A percentile compares a stretch with the other conserved stretches of the same genome.
Conservation (phyloP, 2,113 vertebrate species). For the Puffinus mauretanicus region DNA sequence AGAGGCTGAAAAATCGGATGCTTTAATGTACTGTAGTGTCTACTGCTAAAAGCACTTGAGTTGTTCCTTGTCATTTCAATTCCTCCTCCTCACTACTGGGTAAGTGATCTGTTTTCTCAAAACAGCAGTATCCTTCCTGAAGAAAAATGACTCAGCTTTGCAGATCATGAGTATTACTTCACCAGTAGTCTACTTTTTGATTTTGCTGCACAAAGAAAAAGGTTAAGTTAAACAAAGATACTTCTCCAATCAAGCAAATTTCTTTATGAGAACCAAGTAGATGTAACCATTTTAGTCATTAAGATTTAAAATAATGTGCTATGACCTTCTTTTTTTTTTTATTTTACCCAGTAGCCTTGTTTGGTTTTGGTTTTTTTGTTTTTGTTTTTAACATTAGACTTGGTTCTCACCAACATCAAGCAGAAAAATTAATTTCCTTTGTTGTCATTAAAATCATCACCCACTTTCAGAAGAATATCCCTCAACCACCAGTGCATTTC, state of each 20-base stretch:
- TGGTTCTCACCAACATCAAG: not conserved
- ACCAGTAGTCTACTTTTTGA: constrained; percentile 37
- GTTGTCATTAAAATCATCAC: not conserved
- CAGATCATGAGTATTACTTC: constrained; percentile 52
- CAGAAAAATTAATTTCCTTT: not conserved
- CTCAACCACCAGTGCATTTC: not conserved
- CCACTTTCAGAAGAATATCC: not conserved
- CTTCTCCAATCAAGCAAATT: not conserved
- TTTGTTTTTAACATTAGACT: not conserved
- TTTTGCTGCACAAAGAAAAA: constrained; percentile 18
- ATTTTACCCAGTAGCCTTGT: not conserved
- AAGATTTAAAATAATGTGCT: not conserved
- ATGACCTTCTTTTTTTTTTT: not conserved
- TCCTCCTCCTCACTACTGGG: constrained; percentile 50
- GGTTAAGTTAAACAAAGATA: not conserved
- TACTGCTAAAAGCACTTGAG: constrained; percentile 48
- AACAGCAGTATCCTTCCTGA: constrained; percentile 66
- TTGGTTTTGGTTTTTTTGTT: not conserved
- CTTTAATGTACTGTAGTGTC: constrained; percentile 32
- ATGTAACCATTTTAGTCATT: not conserved
- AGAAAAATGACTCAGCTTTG: constrained; percentile 72
- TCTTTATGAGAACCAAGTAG: not conserved
- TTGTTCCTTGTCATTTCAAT: constrained; percentile 49
- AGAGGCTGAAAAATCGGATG: constrained; percentile 27
- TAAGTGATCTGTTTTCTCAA: constrained; percentile 48